Base-by-base conservation (phyloP, 2,113 vertebrate species). In the Ictalurus punctatus region DNA sequence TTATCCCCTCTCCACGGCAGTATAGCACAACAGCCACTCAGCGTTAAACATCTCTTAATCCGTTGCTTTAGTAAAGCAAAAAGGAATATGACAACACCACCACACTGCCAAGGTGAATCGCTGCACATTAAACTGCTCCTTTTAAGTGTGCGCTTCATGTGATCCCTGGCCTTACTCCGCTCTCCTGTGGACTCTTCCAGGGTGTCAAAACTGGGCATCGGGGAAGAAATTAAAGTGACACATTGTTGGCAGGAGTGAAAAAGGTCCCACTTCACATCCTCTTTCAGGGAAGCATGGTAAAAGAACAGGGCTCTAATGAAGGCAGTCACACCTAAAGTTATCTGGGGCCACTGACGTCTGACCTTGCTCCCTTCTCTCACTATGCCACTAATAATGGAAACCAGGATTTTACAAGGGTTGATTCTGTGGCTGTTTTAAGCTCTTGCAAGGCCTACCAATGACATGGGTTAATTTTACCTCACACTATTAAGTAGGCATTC, bases 301-400 rank as follows among this genome's bases (percentile, higher is more conserved):
- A 96, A 95, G 94, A 95, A 93, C 98, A 95, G 96, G 96, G 96
- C 95, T 93, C 96, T 97, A 98, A 99, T 98, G 97, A 98, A 97
- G 97, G 96, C 95, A 95, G 96, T 96, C 97, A 96, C 97, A 99
- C 96, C 97, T 97, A 96, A 98, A 97, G 96, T 97, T 97, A 95
- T 96, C 95, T 95, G 94, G 94, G 89, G 93, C 94, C 92, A 91
- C 92, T 90, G 96, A 96, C 95, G 96, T 97, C 97, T 98, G 97
- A 96, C 96, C 95, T 90, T 79, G 94, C 94, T 92, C 96, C 54
- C 4, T 95, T 95, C 93, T 95, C 95, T 93, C 40, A 94, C 90
- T 78, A 90, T 97, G 97, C 98, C 96, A 96, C 95, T 96, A 97
- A 96, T 97, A 97, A 98, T 95, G 95, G 96, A 96, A 96, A 96